Percentiles rank a stretch among this genome's conserved stretches.
Evolutionary conservation across 92 coral and sea anemone genomes (phyloP).

Genomic region (Palythoa grandiflora): DNA sequence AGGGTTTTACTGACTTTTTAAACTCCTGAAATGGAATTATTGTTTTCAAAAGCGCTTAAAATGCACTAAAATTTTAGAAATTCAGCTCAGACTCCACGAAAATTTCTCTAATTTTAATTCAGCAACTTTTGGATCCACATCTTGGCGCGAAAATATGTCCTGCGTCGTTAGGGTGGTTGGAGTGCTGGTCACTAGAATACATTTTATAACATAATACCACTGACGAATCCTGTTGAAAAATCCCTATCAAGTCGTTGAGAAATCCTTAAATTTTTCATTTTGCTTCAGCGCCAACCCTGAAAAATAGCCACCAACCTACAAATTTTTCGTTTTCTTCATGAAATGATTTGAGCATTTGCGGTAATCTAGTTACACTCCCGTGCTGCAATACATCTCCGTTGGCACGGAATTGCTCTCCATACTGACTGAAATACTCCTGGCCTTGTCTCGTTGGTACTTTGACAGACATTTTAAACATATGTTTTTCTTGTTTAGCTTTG

Average conservation of each 20-base stretch:
- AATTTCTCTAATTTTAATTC: no score
- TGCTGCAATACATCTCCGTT: conserved; percentile 76
- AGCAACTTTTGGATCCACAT: no score
- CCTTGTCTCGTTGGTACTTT: conserved; percentile 56
- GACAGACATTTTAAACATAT: conserved; percentile 80
- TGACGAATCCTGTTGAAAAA: neutral
- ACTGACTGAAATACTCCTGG: conserved; percentile 74
- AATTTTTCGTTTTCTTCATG: conserved; percentile 4
- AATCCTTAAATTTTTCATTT: neutral
- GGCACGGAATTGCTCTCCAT: conserved; percentile 81
- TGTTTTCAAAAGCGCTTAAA: no score
- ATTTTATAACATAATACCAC: no score
- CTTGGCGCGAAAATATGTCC: no score
- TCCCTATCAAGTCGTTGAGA: neutral
- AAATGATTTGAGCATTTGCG: conserved; percentile 30
- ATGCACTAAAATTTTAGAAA: no score
- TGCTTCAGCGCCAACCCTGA: no score
- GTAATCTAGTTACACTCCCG: conserved; percentile 15
- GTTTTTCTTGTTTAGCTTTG: conserved; percentile 68
- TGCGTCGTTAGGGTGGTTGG: no score
- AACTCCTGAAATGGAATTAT: no score
- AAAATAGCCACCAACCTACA: neutral
- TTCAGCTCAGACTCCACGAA: no score
- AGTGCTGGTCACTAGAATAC: no score
- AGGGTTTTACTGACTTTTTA: no score